Evolutionary conservation across 2,113 vertebrate genomes (phyloP).

Genomic region (Eclectus roratus): DNA sequence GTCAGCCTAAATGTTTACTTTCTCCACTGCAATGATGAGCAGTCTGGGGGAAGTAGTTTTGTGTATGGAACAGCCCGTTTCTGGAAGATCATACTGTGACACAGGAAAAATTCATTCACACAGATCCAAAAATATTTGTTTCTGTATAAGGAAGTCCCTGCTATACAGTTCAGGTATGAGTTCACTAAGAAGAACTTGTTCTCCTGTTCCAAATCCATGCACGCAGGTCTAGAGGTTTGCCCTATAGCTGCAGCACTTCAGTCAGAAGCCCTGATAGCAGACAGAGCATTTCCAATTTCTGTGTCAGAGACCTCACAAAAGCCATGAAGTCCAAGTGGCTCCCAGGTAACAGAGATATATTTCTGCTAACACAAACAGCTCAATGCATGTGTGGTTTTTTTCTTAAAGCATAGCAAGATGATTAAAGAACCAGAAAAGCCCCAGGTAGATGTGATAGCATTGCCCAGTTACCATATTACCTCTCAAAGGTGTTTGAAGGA

Average conservation of each 20-base stretch:
- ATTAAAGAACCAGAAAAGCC: background rate
- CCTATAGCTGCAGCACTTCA: background rate
- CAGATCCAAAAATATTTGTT: background rate
- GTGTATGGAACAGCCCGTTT: background rate
- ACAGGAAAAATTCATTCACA: background rate
- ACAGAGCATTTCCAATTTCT: background rate
- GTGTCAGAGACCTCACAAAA: background rate
- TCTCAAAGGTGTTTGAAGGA: background rate
- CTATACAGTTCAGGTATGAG: background rate
- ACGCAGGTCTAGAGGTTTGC: background rate
- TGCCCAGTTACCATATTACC: background rate
- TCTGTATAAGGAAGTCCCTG: background rate
- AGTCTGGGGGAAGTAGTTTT: background rate
- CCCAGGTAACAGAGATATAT: background rate
- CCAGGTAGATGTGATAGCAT: background rate
- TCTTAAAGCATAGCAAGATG: background rate
- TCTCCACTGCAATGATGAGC: fast-evolving
- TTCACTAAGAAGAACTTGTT: background rate
- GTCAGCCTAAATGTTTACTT: background rate
- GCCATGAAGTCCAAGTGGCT: background rate
- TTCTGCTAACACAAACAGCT: background rate
- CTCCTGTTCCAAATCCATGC: background rate
- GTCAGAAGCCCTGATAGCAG: background rate
- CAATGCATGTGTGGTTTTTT: background rate
- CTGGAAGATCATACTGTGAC: background rate